Evolutionary conservation across 2,888 invertebrate species (phyloP).

Genomic region (Nomada ferruginata): DNA sequence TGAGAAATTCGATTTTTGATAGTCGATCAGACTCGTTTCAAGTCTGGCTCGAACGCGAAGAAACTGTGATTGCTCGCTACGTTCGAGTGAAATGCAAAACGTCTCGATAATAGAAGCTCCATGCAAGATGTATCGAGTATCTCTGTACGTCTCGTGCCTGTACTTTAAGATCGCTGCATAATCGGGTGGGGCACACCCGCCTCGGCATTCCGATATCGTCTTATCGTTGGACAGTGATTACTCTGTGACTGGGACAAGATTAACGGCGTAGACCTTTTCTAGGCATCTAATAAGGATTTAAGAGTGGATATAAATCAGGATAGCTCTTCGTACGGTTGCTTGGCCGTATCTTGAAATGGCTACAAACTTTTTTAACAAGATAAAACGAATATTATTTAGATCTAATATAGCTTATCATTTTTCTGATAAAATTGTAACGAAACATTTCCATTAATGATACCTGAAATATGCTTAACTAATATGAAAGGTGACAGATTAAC

Average conservation of each 20-base stretch:
- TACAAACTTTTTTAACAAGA: constrained; percentile 7
- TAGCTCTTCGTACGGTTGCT: constrained; percentile 7
- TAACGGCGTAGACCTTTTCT: constrained; percentile 60
- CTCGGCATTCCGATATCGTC: constrained; percentile 68
- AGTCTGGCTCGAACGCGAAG: neutral
- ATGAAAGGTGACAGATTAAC: neutral
- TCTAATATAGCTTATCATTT: neutral
- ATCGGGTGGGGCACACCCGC: constrained; percentile 52
- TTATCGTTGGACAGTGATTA: constrained; percentile 71
- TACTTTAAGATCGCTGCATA: constrained; percentile 65
- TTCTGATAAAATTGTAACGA: neutral
- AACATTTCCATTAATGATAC: neutral
- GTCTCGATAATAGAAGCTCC: constrained; percentile 54
- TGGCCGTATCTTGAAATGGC: constrained; percentile 18
- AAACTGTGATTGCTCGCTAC: constrained; percentile 12
- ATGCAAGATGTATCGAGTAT: constrained; percentile 61
- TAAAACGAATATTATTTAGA: neutral
- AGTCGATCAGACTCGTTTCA: neutral
- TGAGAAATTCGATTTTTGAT: neutral
- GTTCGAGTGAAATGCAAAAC: constrained; percentile 37
- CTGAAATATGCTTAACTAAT: neutral
- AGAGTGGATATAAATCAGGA: constrained; percentile 26
- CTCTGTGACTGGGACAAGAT: constrained; percentile 69
- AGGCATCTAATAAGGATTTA: constrained; percentile 38
- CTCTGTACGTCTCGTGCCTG: constrained; percentile 48